Evolutionary conservation across 2,113 vertebrate species (phyloP).

Genomic region (Periophthalmodon schlosseri): DNA sequence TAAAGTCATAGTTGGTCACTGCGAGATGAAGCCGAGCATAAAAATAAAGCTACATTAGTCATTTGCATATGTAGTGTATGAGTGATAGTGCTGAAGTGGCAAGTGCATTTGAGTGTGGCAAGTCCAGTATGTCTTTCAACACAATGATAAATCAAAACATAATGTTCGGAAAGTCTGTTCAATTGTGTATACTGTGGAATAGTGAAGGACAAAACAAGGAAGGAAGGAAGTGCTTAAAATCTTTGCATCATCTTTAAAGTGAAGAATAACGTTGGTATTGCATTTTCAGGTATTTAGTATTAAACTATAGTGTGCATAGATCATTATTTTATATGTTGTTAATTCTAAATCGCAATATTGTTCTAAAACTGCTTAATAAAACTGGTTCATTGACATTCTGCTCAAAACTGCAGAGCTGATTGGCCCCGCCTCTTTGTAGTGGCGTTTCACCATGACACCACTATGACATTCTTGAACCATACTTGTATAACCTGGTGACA

Average conservation of each 20-base stretch:
- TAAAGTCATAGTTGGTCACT: slow-evolving; percentile 11
- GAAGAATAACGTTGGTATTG: too few relatives aligned
- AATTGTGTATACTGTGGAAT: neutral
- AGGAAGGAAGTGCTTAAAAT: neutral
- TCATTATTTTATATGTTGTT: too few relatives aligned
- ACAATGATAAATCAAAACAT: slow-evolving; percentile 31
- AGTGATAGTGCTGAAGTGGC: slow-evolving; percentile 25
- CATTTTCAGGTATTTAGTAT: too few relatives aligned
- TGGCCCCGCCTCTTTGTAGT: too few relatives aligned
- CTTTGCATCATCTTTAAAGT: neutral
- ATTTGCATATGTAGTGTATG: slow-evolving; percentile 18
- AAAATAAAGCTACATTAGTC: slow-evolving; percentile 7
- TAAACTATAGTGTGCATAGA: too few relatives aligned
- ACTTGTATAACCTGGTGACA: too few relatives aligned
- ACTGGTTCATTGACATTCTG: too few relatives aligned
- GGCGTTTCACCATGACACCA: neutral
- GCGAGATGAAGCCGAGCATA: slow-evolving; percentile 13
- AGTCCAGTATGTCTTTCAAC: slow-evolving; percentile 44
- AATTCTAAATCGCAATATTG: too few relatives aligned
- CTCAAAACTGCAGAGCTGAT: too few relatives aligned
- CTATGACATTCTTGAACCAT: too few relatives aligned
- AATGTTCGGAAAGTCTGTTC: neutral
- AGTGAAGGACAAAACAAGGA: neutral
- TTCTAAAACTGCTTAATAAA: too few relatives aligned
- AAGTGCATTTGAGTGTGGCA: slow-evolving; percentile 42